Evolutionary conservation across 2,113 vertebrate genomes (phyloP).

Genomic region (Catharus bicknelli): DNA sequence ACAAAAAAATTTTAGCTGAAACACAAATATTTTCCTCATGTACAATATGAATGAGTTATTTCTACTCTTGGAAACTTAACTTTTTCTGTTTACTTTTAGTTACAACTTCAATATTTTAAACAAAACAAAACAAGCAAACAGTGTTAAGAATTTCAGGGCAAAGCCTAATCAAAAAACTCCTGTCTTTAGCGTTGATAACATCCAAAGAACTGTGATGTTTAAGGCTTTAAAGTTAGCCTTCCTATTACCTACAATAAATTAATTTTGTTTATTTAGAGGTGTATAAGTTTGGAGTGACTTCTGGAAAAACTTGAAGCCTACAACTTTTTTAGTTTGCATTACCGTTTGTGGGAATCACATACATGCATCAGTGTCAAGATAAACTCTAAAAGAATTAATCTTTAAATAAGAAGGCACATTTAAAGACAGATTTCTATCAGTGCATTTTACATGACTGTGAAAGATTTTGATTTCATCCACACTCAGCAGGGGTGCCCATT

Average conservation of each 20-base stretch:
- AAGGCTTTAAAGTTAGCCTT: not conserved
- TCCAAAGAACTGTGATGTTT: not conserved
- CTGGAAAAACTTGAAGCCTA: not conserved
- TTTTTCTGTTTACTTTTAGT: not conserved
- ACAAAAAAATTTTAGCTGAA: not conserved
- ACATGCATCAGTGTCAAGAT: not conserved
- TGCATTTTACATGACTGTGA: slow-evolving; percentile 35
- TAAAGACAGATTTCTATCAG: slow-evolving; percentile 52
- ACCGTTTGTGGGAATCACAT: not conserved
- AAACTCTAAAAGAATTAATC: not conserved
- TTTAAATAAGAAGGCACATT: slow-evolving; percentile 15
- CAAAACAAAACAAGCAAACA: not conserved
- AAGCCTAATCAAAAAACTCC: not conserved
- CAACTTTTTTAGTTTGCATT: not conserved
- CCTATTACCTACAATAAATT: not conserved
- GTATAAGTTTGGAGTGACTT: not conserved
- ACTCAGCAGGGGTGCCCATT: slow-evolving; percentile 7
- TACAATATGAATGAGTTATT: not conserved
- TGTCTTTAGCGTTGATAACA: not conserved
- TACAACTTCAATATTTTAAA: not conserved
- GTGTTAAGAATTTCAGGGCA: not conserved
- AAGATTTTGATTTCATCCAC: slow-evolving; percentile 58
- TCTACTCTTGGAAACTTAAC: not conserved
- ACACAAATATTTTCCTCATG: not conserved
- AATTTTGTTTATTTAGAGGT: not conserved